A percentile compares a stretch with the other conserved stretches of the same genome.
Conservation (phyloP, 92 coral and sea anemone species). For the Epizoanthus stellaris region DNA sequence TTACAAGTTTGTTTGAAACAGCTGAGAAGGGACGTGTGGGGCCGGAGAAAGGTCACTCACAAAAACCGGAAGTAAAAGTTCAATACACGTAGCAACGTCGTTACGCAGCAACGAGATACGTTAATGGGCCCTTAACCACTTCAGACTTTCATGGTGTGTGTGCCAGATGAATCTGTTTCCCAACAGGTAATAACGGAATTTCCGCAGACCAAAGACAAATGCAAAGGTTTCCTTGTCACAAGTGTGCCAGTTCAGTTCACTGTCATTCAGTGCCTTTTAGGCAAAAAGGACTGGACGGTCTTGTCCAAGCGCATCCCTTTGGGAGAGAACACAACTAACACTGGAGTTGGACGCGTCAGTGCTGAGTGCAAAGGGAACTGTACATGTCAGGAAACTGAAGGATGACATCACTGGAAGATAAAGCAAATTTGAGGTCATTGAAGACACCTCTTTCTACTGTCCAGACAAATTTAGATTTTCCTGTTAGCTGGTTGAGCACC, state of each 20-base stretch:
- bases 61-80: too few relatives aligned
- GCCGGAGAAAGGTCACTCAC: too few relatives aligned
- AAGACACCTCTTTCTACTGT: conserved; percentile 55
- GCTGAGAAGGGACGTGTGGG: too few relatives aligned
- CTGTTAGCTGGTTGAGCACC: too few relatives aligned
- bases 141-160: conserved; percentile 45
- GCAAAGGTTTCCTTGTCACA: conserved; percentile 59
- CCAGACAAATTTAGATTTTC: conserved; percentile 9
- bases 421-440: conserved; percentile 59
- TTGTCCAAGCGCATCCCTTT: conserved; percentile 44
- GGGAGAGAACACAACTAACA: conserved; percentile 61
- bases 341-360: conserved; percentile 67
- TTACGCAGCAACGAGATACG: too few relatives aligned
- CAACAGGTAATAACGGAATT: conserved; percentile 50
- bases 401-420: conserved; percentile 47
- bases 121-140: conserved; percentile 48
- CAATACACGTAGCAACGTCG: too few relatives aligned
- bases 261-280: conserved; percentile 49
- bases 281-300: conserved; percentile 53
- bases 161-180: conserved; percentile 47
- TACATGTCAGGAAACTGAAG: conserved; percentile 64
- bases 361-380: conserved; percentile 56
- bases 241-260: conserved; percentile 60
- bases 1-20: too few relatives aligned
- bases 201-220: conserved; percentile 42